These are phyloP conservation scores for Cephus pygmeus DNA, from an alignment of 2,888 invertebrate genomes.

Conservation along the genomic window DNA sequence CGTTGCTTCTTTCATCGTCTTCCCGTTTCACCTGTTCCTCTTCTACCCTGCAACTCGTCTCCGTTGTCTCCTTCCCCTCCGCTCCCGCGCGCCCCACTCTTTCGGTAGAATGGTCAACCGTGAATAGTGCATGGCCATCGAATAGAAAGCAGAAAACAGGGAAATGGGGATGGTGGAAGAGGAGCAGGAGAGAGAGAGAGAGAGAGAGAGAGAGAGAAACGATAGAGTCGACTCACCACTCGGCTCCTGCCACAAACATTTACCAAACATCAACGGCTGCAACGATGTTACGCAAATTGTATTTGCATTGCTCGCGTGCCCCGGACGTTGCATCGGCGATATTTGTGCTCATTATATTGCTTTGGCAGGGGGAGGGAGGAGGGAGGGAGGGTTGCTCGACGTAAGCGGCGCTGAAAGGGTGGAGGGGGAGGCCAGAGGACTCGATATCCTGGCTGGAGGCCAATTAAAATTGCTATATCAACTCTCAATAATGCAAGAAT, in stretches of 20 bases:
- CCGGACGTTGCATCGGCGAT: slow-evolving; percentile 39
- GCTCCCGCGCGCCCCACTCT: too few relatives aligned
- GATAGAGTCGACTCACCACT: not conserved
- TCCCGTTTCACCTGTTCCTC: too few relatives aligned
- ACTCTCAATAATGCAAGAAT: slow-evolving; percentile 28
- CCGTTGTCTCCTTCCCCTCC: too few relatives aligned
- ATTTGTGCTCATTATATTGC: slow-evolving; percentile 40
- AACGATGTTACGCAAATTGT: slow-evolving; percentile 8
- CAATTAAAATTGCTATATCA: slow-evolving; percentile 49
- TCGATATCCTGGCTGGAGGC: slow-evolving; percentile 41
- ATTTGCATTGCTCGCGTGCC: slow-evolving; percentile 9
- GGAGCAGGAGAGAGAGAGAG: not conserved
- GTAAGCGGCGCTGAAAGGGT: not conserved
- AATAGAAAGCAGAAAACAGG: not conserved
- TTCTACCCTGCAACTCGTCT: too few relatives aligned
- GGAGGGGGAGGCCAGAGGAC: slow-evolving; percentile 1
- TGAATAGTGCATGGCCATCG: too few relatives aligned
- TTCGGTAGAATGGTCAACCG: too few relatives aligned
- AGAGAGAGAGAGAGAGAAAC: slow-evolving; percentile 15
- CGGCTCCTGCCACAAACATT: slow-evolving; percentile 41
- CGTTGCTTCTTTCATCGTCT: too few relatives aligned
- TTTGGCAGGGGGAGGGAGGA: not conserved
- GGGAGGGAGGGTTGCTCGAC: not conserved
- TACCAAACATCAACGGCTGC: slow-evolving; percentile 41
- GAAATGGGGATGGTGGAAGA: not conserved